These are phyloP conservation scores for Anthoscopus minutus DNA, from an alignment of 2,113 vertebrate genomes.

Conservation along the genomic window DNA sequence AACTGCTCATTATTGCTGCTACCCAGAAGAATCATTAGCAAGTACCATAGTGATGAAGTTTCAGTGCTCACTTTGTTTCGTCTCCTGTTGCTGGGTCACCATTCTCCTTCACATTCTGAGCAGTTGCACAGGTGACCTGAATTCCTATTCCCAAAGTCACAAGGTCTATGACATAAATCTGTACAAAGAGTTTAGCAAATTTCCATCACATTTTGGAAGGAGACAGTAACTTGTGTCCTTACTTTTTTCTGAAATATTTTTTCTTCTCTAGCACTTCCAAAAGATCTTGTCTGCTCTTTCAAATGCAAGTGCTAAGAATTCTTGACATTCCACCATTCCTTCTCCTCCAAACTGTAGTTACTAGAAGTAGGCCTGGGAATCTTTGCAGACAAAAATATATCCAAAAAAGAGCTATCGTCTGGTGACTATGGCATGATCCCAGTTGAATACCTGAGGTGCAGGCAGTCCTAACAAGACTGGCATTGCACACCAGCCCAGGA, in stretches of 20 bases:
- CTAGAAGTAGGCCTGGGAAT: not conserved
- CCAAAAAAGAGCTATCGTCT: not conserved
- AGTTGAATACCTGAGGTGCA: not conserved
- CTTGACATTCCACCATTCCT: not conserved
- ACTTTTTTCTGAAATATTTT: not conserved
- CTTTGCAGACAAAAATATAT: not conserved
- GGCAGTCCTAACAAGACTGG: not conserved
- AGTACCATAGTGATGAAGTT: not conserved
- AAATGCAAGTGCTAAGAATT: not conserved
- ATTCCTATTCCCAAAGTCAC: not conserved
- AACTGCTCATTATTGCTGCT: conserved; percentile 43
- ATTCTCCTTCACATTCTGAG: not conserved
- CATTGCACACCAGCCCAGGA: not conserved
- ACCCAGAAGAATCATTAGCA: conserved; percentile 25
- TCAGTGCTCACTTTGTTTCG: conserved; percentile 23
- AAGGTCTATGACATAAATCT: not conserved
- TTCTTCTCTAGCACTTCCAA: not conserved
- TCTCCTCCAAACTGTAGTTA: not conserved
- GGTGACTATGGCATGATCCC: rapidly evolving
- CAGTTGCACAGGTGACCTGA: not conserved
- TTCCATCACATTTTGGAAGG: not conserved
- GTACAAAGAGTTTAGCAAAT: not conserved
- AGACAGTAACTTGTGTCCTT: not conserved
- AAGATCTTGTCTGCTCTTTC: not conserved
- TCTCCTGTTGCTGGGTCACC: not conserved